These are phyloP conservation scores for Chamaetylas fuelleborni DNA, from an alignment of 2,113 vertebrate species.

Conservation along the genomic window DNA sequence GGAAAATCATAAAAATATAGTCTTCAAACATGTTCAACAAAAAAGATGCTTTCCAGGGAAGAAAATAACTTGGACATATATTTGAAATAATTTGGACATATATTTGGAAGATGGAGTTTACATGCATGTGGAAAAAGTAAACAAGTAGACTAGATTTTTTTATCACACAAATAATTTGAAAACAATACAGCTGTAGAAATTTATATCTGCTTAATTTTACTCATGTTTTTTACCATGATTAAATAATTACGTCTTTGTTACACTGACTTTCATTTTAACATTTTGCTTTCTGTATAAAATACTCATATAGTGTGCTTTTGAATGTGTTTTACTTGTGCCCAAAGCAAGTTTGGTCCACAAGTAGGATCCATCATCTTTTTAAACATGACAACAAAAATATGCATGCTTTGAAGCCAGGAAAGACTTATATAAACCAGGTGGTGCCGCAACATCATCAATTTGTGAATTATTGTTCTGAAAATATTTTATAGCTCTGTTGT, in stretches of 20 bases:
- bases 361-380: neutral
- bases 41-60: neutral
- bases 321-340: neutral
- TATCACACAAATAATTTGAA: neutral
- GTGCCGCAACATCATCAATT: fast-evolving
- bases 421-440: neutral
- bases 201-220: neutral
- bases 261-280: neutral
- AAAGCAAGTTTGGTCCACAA: neutral
- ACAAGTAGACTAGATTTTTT: neutral
- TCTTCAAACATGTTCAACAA: neutral
- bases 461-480: neutral
- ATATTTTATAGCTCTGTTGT: neutral
- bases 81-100: neutral
- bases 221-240: neutral
- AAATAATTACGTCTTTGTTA: neutral
- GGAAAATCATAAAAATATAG: neutral
- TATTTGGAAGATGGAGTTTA: neutral
- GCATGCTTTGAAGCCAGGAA: neutral
- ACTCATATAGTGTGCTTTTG: neutral
- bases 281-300: neutral
- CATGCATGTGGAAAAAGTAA: neutral
- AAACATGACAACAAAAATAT: neutral
- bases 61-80: neutral
- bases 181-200: neutral